Percentiles rank a stretch among this genome's conserved stretches.
These are phyloP conservation scores for Prionace glauca DNA, from an alignment of 2,797 vertebrate species.

Conservation along the genomic window DNA sequence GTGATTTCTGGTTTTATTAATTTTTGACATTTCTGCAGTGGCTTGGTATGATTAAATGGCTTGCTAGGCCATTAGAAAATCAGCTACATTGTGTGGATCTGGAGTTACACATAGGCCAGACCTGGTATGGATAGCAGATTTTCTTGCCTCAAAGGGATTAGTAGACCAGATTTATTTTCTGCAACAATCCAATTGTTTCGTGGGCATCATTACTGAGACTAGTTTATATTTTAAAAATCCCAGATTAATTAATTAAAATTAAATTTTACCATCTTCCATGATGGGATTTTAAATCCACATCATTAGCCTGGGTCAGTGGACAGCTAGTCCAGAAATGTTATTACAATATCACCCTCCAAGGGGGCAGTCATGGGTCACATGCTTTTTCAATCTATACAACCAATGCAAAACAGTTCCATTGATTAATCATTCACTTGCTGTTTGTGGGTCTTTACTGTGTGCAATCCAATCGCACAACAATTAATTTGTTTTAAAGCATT, in stretches of 20 bases:
- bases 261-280: neutral
- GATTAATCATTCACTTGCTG: neutral
- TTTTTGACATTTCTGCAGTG: neutral
- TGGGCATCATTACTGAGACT: neutral
- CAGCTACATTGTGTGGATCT: neutral
- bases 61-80: neutral
- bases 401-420: neutral
- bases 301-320: neutral
- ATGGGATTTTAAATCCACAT: neutral
- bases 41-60: neutral
- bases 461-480: neutral
- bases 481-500: neutral
- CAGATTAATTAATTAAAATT: neutral
- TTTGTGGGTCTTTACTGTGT: neutral
- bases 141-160: neutral
- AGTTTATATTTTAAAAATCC: neutral
- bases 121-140: neutral
- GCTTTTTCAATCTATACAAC: neutral
- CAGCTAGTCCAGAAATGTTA: neutral
- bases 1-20: neutral
- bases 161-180: neutral
- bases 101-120: neutral
- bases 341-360: neutral
- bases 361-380: neutral
- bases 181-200: neutral